A percentile compares a stretch with the other conserved stretches of the same genome.
Evolutionary conservation across 1,140 invertebrate species (phyloP).

Genomic region (Hyles euphorbiae): DNA sequence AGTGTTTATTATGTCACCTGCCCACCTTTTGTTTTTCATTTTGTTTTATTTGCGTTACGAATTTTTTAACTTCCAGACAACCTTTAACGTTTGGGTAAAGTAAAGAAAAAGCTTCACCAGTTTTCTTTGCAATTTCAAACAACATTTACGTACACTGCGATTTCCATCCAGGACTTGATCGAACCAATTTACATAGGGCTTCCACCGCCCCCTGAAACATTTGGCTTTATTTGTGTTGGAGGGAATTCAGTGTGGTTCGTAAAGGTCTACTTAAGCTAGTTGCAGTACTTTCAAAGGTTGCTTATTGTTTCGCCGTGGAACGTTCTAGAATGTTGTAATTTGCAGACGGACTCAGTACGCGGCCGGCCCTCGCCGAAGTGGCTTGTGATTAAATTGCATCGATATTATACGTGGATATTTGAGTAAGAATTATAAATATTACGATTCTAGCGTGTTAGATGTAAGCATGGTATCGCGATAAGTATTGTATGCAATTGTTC

Average conservation of each 20-base stretch:
- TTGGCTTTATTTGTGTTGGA: neutral
- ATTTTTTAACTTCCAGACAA: too few species aligned
- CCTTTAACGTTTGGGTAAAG: neutral
- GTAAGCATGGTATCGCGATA: too few species aligned
- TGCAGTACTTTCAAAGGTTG: slow-evolving; percentile 28
- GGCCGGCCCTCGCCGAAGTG: slow-evolving; percentile 8
- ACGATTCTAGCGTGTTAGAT: neutral
- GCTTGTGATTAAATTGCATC: slow-evolving; percentile 5
- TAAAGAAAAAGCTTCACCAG: neutral
- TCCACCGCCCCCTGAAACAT: too few species aligned
- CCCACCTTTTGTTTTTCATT: too few species aligned
- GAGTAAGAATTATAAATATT: slow-evolving; percentile 5
- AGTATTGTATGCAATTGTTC: too few species aligned
- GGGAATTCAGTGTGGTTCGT: neutral
- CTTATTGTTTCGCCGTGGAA: slow-evolving; percentile 27
- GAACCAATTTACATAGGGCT: slow-evolving; percentile 4
- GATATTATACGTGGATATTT: neutral
- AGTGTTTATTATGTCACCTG: too few species aligned
- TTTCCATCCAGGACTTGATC: neutral
- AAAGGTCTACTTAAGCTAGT: slow-evolving; percentile 12
- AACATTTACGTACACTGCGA: neutral
- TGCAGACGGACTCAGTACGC: slow-evolving; percentile 13
- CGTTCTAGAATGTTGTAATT: slow-evolving; percentile 18
- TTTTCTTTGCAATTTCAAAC: neutral
- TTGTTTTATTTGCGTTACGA: too few species aligned